These are phyloP conservation scores for Drosophila carrolli DNA, from an alignment of 1,140 invertebrate genomes.

Conservation along the genomic window DNA sequence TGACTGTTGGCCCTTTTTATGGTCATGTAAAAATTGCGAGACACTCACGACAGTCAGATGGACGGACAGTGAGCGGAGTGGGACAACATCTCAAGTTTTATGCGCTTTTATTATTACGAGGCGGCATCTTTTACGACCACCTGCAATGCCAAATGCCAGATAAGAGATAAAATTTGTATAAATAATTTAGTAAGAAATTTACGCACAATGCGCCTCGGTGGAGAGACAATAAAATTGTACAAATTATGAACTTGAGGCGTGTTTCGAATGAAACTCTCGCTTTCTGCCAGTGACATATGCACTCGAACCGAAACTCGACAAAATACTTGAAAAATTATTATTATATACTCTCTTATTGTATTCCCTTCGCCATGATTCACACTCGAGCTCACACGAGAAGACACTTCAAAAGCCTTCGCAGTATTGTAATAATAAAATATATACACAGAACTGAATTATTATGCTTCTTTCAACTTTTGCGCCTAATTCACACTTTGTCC, in stretches of 20 bases:
- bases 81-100: constrained; percentile 67
- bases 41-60: constrained; percentile 9
- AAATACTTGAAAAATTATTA: constrained; percentile 41
- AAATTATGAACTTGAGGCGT: constrained; percentile 77
- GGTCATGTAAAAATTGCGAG: constrained; percentile 63
- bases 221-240: constrained; percentile 56
- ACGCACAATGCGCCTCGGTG: constrained; percentile 8
- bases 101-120: constrained; percentile 70
- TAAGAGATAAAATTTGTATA: constrained; percentile 73
- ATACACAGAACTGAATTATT: constrained; percentile 63
- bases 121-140: constrained; percentile 73
- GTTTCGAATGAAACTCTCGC: constrained; percentile 30
- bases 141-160: constrained; percentile 63
- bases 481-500: constrained; percentile 80
- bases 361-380: constrained; percentile 12
- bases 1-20: constrained; percentile 65
- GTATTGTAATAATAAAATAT: constrained; percentile 68
- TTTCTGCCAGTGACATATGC: constrained; percentile 69
- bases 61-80: constrained; percentile 2
- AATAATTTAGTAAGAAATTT: constrained; percentile 55
- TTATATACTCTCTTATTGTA: constrained; percentile 25
- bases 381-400: constrained; percentile 1
- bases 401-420: constrained; percentile 70
- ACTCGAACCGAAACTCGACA: constrained; percentile 42
- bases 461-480: constrained; percentile 78